Evolutionary conservation across 2,797 vertebrate genomes (phyloP).

Genomic region (Coreius guichenoti): DNA sequence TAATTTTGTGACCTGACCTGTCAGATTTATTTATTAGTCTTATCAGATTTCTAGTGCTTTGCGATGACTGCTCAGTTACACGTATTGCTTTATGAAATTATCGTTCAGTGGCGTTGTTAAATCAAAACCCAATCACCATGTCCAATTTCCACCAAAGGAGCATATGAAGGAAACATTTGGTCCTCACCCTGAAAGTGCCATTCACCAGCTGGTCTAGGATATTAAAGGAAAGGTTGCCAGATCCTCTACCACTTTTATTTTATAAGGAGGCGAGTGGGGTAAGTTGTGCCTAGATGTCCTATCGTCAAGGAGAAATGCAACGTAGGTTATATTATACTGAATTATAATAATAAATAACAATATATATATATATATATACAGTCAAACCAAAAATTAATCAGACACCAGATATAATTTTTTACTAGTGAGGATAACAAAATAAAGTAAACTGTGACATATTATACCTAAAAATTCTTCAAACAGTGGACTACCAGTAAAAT

Average conservation of each 20-base stretch:
- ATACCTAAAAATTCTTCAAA: too few relatives aligned
- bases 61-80: background rate
- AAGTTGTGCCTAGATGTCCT: background rate
- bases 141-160: slow-evolving; percentile 25
- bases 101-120: background rate
- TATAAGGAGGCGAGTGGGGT: background rate
- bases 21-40: background rate
- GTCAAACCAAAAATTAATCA: too few relatives aligned
- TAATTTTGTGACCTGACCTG: slow-evolving; percentile 9
- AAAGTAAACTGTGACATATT: too few relatives aligned
- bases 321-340: background rate
- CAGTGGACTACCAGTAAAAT: too few relatives aligned
- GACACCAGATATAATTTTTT: too few relatives aligned
- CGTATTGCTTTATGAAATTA: slow-evolving; percentile 42
- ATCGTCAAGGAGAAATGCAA: background rate
- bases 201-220: slow-evolving; percentile 45
- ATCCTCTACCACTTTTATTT: slow-evolving; percentile 24
- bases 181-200: slow-evolving; percentile 26
- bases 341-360: too few relatives aligned
- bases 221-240: slow-evolving; percentile 47
- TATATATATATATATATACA: too few relatives aligned
- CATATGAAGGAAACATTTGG: slow-evolving; percentile 53
- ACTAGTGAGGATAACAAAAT: too few relatives aligned
- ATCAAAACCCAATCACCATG: slow-evolving; percentile 36
- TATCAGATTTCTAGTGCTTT: slow-evolving; percentile 13